Conservation (phyloP, 2,888 invertebrate species). For the Barypeithes pellucidus region DNA sequence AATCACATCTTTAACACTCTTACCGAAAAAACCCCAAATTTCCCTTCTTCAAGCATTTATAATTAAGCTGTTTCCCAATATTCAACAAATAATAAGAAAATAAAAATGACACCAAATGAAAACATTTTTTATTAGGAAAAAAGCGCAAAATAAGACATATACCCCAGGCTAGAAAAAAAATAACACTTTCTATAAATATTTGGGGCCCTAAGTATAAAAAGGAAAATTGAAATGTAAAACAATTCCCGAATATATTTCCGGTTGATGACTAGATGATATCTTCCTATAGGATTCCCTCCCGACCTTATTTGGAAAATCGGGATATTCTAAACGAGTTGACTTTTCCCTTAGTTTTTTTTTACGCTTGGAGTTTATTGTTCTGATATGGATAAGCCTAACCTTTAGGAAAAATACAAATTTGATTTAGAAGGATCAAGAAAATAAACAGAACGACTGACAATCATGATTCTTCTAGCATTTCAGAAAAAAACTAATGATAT, state of each 20-base stretch:
- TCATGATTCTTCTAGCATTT: no score
- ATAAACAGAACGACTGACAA: background rate
- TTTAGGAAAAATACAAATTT: background rate
- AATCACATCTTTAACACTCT: no score
- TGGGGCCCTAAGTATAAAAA: background rate
- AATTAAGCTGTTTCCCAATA: no score
- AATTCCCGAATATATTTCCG: conserved; percentile 21
- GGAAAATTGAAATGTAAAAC: conserved; percentile 24
- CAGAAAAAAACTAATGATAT: no score
- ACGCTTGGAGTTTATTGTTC: background rate
- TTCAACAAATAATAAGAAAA: no score
- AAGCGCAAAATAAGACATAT: no score
- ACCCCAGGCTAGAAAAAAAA: background rate
- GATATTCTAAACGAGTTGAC: conserved; percentile 13
- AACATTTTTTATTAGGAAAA: no score
- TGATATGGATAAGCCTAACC: conserved; percentile 4
- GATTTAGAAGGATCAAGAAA: background rate
- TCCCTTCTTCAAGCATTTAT: no score
- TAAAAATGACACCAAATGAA: no score
- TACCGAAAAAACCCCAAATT: no score
- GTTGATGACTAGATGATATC: conserved; percentile 23
- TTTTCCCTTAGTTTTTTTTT: conserved; percentile 9
- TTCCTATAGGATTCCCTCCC: conserved; percentile 8
- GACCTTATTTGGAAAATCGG: conserved; percentile 8
- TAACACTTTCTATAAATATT: conserved; percentile 1